phyloP scores from a whole-genome alignment of 2,888 invertebrate species.

The Xylota sylvarum region DNA sequence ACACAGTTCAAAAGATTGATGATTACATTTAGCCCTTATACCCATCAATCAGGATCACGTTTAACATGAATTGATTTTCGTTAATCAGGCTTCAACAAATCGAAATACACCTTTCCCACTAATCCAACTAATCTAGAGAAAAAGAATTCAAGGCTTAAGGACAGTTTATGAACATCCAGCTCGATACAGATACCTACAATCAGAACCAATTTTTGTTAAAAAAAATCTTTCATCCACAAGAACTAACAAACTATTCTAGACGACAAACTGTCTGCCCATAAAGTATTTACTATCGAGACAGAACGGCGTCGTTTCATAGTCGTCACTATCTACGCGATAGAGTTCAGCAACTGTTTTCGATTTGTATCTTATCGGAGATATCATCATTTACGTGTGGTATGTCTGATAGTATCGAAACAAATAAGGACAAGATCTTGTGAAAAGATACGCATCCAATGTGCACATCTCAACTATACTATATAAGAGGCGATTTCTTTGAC shows the following conservation, averaged over 20 bases:
- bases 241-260: neutral
- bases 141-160: no score
- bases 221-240: neutral
- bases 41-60: no score
- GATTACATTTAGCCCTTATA: no score
- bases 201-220: neutral
- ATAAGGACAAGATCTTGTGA: constrained; percentile 1
- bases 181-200: no score
- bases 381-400: neutral
- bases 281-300: constrained; percentile 4
- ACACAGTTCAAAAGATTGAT: no score
- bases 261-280: constrained; percentile 18
- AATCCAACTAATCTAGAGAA: no score
- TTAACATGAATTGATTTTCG: no score
- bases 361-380: constrained; percentile 36
- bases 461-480: constrained; percentile 21
- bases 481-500: neutral
- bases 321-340: neutral
- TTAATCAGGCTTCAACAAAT: no score
- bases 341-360: constrained; percentile 32
- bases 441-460: neutral
- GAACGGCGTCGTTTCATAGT: constrained; percentile 10
- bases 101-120: no score
- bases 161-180: no score
- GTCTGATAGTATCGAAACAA: constrained; percentile 20